Base-by-base conservation (phyloP, 2,113 vertebrate genomes). In the Propithecus coquereli region DNA sequence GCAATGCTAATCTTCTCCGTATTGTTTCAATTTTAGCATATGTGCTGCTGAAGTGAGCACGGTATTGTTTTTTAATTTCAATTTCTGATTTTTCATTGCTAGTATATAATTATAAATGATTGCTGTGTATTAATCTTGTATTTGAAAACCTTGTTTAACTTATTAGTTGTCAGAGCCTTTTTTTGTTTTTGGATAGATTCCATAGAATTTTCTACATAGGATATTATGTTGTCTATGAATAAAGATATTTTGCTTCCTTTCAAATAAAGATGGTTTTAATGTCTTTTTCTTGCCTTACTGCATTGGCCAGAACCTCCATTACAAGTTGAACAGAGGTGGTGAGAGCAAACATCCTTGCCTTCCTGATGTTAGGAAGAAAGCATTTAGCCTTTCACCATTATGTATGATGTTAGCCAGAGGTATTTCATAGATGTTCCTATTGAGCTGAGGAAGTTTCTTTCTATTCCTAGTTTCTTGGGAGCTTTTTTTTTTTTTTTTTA, bases 181-280 rank as follows among this genome's bases (percentile, higher is more conserved):
- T 82, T 37, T 81, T 91, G 61, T 30, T 63, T 83, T 40, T 30
- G 27, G 20, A 40, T 87, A 87, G 27, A n/a, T 61, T 80, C 70
- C 43, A 76, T 0, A 61, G 25, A 47, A 27, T 68, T 91, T 90
- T 87, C 47, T 92, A 79, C 6, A 61, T 84, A 61, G 27, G 81
- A 82, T 13, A 66, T 22, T 57, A 95, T 65, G 13, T 6, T 82
- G 18, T 71, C 30, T 85, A 4, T 79, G n/a, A 93, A 88, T 52
- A 57, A 71, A 96, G 81, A 87, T 6, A 94, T 68, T 81, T 70
- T 65, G 37, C 12, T 37, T 76, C 37, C n/a, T 89, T 92, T 94
- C 45, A 32, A 76, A 76, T 40, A 18, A 94, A 34, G 18, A 68
- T 84, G 45, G 63, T 61, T 87, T 88, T 45, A 59, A 59, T 52